Base-by-base conservation (phyloP, 2,113 vertebrate species). In the Oncorhynchus gorbuscha region DNA sequence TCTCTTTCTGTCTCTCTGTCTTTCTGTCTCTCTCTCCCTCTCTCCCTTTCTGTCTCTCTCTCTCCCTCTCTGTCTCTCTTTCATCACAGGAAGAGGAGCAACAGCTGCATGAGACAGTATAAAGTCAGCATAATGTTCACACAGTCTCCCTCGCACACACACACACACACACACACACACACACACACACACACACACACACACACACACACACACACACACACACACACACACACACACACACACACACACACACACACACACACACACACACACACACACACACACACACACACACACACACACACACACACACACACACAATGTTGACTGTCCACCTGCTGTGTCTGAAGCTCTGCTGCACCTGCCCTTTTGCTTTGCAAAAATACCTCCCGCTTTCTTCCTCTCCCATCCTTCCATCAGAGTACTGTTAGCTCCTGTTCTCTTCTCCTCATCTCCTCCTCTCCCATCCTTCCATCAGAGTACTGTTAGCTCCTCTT, bases 81-180 rank as follows among this genome's bases (percentile, higher is more conserved):
- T 70, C 71, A 35, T 22, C 48, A 68, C 76, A 35, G 80, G 61
- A 78, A 79, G 73, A 69, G 73, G 67, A 69, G 72, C 73, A 85
- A 70, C 73, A 66, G 32, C 61, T 75, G 55, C 45, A 67, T 45
- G 73, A 62, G 14, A 20, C 49, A 4, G 39, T 64, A 55, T 77
- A 70, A 70, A 64, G 70, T 55, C 76, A 49, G 30, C 14, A 67
- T 30, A 68, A 70, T 45, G 67, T 74, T 39, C 14, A 55, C 13
- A 14, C 51, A 18, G 12, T 13, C 49, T 14, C 14, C 3, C 49
- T 4, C 51, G 1, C 13, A 1, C 14, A 11, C 49, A 3, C 49
- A 51, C 67, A 64, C 28, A 51, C 49, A 69, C 26, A 70, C 70
- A 69, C 62, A 67, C 62, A 45, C 45, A 67, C 69, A 22, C 30